Percentiles rank a stretch among this genome's conserved stretches.
phyloP scores from a whole-genome alignment of 2,888 invertebrate genomes.

The Blera fallax region DNA sequence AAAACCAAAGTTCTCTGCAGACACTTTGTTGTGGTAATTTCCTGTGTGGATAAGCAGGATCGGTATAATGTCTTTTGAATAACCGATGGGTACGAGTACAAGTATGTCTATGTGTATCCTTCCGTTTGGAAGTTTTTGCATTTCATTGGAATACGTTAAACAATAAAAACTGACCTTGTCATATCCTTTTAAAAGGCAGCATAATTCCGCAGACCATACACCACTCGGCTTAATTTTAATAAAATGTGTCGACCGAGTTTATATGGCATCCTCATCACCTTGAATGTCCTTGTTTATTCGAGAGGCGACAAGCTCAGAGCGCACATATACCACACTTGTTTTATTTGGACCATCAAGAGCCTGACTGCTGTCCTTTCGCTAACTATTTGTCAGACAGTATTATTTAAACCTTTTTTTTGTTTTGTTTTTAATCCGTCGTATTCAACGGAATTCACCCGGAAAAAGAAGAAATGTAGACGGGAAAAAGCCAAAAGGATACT shows the following conservation, averaged over 20 bases:
- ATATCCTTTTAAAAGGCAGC: slow-evolving; percentile 7
- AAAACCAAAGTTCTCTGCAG: slow-evolving; percentile 31
- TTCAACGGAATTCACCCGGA: slow-evolving; percentile 65
- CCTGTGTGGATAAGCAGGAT: slow-evolving; percentile 31
- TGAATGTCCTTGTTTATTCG: slow-evolving; percentile 62
- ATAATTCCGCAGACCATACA: slow-evolving; percentile 32
- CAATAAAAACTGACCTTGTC: slow-evolving; percentile 48
- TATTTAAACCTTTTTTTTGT: slow-evolving; percentile 51
- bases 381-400: slow-evolving; percentile 63
- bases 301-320: slow-evolving; percentile 18
- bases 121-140: slow-evolving; percentile 24
- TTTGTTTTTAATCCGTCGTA: slow-evolving; percentile 28
- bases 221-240: slow-evolving; percentile 61
- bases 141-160: slow-evolving; percentile 16
- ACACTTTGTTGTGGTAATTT: slow-evolving; percentile 48
- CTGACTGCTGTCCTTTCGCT: slow-evolving; percentile 57
- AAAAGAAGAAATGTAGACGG: slow-evolving; percentile 50
- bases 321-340: slow-evolving; percentile 39
- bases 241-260: slow-evolving; percentile 48
- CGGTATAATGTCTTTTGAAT: slow-evolving; percentile 21
- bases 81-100: neutral
- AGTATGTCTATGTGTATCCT: slow-evolving; percentile 4
- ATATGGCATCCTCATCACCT: slow-evolving; percentile 47
- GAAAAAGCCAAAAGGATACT: slow-evolving; percentile 61
- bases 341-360: slow-evolving; percentile 32